These are phyloP conservation scores for Helicoverpa zea DNA, from an alignment of 1,140 invertebrate species.

Conservation along the genomic window DNA sequence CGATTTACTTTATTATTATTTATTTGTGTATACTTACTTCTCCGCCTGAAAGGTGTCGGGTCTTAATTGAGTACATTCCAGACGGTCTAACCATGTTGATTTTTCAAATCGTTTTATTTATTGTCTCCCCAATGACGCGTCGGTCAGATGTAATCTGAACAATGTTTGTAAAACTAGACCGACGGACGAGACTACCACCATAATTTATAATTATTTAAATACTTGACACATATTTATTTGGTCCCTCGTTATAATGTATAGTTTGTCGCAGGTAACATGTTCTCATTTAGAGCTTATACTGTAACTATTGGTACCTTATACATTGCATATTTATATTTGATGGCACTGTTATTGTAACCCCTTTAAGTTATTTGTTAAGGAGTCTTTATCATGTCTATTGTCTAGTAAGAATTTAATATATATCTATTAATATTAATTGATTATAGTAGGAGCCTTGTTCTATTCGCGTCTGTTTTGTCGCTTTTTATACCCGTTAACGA, in stretches of 20 bases:
- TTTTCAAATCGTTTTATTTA: conserved; percentile 71
- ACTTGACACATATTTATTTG: conserved; percentile 30
- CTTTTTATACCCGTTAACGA: conserved; percentile 78
- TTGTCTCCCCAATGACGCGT: conserved; percentile 54
- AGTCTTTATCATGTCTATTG: conserved; percentile 85
- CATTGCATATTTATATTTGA: conserved; percentile 81
- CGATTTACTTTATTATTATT: conserved; percentile 64
- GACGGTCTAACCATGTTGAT: conserved; percentile 82
- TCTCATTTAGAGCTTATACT: conserved; percentile 78
- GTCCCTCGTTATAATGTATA: conserved; percentile 50
- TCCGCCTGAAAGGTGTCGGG: conserved; percentile 85
- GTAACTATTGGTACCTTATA: conserved; percentile 76
- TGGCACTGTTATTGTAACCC: conserved; percentile 82
- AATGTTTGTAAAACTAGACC: conserved; percentile 76
- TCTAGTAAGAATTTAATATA: conserved; percentile 86
- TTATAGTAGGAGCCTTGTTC: conserved; percentile 80
- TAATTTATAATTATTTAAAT: conserved; percentile 49
- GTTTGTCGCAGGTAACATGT: conserved; percentile 51
- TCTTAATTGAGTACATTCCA: conserved; percentile 83
- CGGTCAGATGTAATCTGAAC: conserved; percentile 83
- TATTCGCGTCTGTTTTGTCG: conserved; percentile 77
- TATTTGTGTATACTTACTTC: conserved; percentile 69
- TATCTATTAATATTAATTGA: conserved; percentile 74
- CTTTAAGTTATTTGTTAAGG: conserved; percentile 85
- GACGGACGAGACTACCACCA: conserved; percentile 39